Percentiles rank a stretch among this genome's conserved stretches.
These are phyloP conservation scores for Prenolepis imparis DNA, from an alignment of 2,888 invertebrate genomes.

Conservation along the genomic window DNA sequence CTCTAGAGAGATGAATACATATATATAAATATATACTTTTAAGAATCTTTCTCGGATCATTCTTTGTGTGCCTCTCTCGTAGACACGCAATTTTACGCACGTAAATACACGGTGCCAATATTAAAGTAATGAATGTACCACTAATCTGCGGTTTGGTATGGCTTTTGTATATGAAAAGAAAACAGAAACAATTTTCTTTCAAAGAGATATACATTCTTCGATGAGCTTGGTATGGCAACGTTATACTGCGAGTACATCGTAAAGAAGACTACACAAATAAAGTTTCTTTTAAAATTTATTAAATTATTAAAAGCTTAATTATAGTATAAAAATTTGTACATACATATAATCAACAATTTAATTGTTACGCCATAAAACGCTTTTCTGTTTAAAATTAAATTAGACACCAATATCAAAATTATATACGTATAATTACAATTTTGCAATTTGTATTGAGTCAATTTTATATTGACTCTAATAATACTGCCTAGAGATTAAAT, in stretches of 20 bases:
- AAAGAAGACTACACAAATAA: slow-evolving; percentile 33
- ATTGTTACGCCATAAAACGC: neutral
- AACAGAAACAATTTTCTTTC: slow-evolving; percentile 43
- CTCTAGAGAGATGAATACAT: neutral
- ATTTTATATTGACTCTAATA: neutral
- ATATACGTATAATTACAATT: neutral
- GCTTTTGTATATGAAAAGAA: slow-evolving; percentile 68
- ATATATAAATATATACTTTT: slow-evolving; percentile 20
- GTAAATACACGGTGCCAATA: slow-evolving; percentile 81
- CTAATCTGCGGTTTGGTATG: slow-evolving; percentile 66
- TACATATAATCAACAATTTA: neutral
- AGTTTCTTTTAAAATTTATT: slow-evolving; percentile 33
- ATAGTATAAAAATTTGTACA: neutral
- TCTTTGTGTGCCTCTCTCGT: slow-evolving; percentile 63
- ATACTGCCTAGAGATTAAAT: neutral
- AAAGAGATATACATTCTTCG: slow-evolving; percentile 66
- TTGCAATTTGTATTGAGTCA: no score
- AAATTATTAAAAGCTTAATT: slow-evolving; percentile 10
- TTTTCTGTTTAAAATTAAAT: neutral
- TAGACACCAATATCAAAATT: neutral
- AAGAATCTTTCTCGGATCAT: slow-evolving; percentile 58
- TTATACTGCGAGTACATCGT: slow-evolving; percentile 56
- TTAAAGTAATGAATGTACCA: slow-evolving; percentile 71
- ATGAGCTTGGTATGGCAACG: slow-evolving; percentile 78
- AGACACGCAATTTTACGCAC: slow-evolving; percentile 67